Evolutionary conservation across 2,113 vertebrate genomes (phyloP).

Genomic region (Rallus limicola): DNA sequence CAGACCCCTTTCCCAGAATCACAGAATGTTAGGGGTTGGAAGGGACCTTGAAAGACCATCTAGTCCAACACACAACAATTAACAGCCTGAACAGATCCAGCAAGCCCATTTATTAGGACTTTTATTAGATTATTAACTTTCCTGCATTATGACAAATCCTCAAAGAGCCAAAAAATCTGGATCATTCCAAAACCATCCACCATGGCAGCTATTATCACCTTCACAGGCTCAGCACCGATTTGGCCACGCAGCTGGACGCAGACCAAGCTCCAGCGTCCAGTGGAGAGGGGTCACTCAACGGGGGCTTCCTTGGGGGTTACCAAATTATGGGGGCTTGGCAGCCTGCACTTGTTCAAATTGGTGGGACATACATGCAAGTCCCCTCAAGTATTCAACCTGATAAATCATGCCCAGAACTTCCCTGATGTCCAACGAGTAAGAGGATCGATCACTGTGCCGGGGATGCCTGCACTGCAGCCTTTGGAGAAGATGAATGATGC

Average conservation of each 20-base stretch:
- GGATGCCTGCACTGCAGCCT: background rate
- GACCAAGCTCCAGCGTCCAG: background rate
- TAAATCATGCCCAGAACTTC: rapidly evolving
- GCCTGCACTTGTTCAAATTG: background rate
- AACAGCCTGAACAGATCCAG: background rate
- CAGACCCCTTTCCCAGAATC: background rate
- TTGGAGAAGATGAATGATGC: background rate
- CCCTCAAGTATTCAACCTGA: background rate
- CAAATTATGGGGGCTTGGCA: background rate
- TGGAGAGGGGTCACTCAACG: rapidly evolving
- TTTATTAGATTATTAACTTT: background rate
- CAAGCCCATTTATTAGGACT: background rate
- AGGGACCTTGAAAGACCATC: too few relatives aligned
- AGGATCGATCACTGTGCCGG: background rate
- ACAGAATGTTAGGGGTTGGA: too few relatives aligned
- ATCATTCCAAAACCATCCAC: background rate
- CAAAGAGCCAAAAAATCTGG: background rate
- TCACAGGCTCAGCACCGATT: rapidly evolving
- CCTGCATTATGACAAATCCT: background rate
- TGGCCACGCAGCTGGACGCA: background rate
- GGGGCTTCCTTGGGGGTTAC: background rate
- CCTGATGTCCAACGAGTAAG: background rate
- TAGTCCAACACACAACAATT: background rate
- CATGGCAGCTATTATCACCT: background rate
- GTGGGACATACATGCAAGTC: background rate